Evolutionary conservation across 2,888 invertebrate genomes (phyloP).

Genomic region (Myopa tessellatipennis): DNA sequence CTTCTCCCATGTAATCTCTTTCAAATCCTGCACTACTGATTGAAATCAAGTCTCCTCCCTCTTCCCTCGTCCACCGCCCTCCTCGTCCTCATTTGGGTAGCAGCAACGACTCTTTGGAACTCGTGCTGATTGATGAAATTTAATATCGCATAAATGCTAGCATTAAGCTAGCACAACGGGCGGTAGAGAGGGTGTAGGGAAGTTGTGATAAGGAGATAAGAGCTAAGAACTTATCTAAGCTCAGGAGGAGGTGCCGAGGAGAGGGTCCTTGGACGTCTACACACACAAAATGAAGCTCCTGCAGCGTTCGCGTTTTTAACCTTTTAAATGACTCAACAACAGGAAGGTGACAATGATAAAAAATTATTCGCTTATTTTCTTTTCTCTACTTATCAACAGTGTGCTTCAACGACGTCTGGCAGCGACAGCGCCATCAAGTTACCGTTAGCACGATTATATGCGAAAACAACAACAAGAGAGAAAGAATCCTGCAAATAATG

Average conservation of each 20-base stretch:
- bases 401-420: conserved; percentile 16
- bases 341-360: conserved; percentile 45
- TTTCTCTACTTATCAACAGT: conserved; percentile 37
- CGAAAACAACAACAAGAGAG: not conserved
- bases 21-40: conserved; percentile 2
- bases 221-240: not conserved
- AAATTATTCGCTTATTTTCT: conserved; percentile 33
- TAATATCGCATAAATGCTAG: conserved; percentile 46
- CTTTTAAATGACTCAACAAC: conserved; percentile 29
- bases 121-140: conserved; percentile 45
- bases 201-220: not conserved
- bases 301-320: conserved; percentile 24
- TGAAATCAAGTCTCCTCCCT: conserved; percentile 1
- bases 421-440: not conserved
- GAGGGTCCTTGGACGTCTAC: not conserved
- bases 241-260: not conserved
- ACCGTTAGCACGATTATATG: not conserved
- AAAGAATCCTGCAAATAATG: conserved; percentile 12
- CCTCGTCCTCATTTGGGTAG: not conserved
- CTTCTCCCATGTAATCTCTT: not conserved
- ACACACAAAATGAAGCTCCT: not conserved
- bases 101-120: not conserved
- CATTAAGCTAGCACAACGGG: conserved; percentile 34
- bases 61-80: not conserved
- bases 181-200: not conserved